phyloP scores from a whole-genome alignment of 2,797 vertebrate species.

The Cottoperca gobio region DNA sequence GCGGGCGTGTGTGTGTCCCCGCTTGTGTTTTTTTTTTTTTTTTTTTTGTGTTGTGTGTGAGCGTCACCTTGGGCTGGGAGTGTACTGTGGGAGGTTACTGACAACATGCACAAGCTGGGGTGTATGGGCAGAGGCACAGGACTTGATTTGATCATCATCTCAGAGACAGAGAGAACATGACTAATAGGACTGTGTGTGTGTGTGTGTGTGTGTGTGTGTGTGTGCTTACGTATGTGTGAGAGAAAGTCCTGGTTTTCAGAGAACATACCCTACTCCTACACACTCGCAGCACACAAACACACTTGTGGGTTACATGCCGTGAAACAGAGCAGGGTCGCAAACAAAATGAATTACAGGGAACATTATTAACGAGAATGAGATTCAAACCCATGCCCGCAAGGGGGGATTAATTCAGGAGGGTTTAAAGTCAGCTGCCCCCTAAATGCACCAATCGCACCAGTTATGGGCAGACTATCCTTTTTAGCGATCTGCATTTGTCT shows the following conservation, averaged over 20 bases:
- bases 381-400: neutral
- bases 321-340: constrained; percentile 25
- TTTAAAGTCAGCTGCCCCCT: constrained; percentile 19
- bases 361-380: constrained; percentile 13
- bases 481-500: constrained; percentile 33
- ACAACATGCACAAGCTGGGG: constrained; percentile 79
- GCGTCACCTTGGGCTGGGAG: constrained; percentile 77
- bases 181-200: constrained; percentile 61
- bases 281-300: constrained; percentile 9
- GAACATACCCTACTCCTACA: constrained; percentile 44
- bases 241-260: constrained; percentile 61
- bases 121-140: constrained; percentile 66
- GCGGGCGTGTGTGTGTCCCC: constrained; percentile 7
- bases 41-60: constrained; percentile 25
- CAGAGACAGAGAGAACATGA: constrained; percentile 74
- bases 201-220: constrained; percentile 26
- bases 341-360: constrained; percentile 31
- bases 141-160: constrained; percentile 78
- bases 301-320: constrained; percentile 1
- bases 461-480: constrained; percentile 13
- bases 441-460: constrained; percentile 53
- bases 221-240: constrained; percentile 32
- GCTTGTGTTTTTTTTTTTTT: constrained; percentile 8
- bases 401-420: constrained; percentile 28
- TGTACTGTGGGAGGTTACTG: constrained; percentile 82